A percentile compares a stretch with the other conserved stretches of the same genome.
phyloP scores from a whole-genome alignment of 2,797 vertebrate species.

The Neomorphus geoffroyi region DNA sequence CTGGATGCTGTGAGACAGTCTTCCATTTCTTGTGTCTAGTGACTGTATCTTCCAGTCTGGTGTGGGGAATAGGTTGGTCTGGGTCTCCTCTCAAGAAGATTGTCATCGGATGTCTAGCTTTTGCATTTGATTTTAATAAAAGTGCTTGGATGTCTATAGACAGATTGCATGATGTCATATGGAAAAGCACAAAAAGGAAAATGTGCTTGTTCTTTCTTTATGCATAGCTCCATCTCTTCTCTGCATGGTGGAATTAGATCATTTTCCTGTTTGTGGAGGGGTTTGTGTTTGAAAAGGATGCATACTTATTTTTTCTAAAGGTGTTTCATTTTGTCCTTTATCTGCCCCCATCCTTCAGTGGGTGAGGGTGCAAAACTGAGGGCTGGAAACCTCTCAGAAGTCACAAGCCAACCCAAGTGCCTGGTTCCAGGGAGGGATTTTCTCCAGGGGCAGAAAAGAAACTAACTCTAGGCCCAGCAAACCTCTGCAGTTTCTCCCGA shows the following conservation, averaged over 20 bases:
- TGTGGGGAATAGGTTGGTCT: neutral
- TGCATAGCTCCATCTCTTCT: neutral
- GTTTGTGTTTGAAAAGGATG: neutral
- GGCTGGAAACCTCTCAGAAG: neutral
- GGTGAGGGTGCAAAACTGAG: neutral
- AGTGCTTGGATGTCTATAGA: neutral
- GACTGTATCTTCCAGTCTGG: neutral
- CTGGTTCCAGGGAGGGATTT: neutral
- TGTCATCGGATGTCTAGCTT: neutral
- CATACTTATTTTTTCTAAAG: neutral
- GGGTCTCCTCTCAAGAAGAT: neutral
- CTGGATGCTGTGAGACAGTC: neutral
- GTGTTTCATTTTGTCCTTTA: neutral
- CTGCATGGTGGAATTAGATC: neutral
- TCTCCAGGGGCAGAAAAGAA: neutral
- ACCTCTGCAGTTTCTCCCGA: neutral
- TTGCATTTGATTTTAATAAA: slow-evolving; percentile 28
- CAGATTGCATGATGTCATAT: neutral
- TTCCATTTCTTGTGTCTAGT: neutral
- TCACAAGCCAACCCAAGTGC: neutral
- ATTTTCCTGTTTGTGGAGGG: neutral
- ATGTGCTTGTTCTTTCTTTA: neutral
- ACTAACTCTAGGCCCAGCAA: neutral
- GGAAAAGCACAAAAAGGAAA: neutral
- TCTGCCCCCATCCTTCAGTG: neutral